Base-by-base conservation (phyloP, 1,140 invertebrate genomes). In the Onthophagus taurus region DNA sequence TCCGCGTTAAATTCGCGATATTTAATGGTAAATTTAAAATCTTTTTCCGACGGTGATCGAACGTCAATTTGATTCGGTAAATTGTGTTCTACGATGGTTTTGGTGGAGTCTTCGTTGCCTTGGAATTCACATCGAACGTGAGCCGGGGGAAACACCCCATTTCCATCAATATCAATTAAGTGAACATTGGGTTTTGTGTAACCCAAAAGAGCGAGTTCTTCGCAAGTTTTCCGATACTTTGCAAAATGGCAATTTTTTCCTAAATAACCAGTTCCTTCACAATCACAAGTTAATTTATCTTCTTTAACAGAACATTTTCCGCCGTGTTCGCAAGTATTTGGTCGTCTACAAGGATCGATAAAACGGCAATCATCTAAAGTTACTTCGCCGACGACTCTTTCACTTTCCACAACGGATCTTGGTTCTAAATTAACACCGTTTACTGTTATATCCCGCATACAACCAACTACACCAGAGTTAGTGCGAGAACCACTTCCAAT, bases 171-270 rank as follows among this genome's bases (percentile, higher is more conserved):
- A 56, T 95, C 91, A 46, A 93, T 88, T 19, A 82, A 71, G 58
- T 92, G 94, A 0, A 92, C 86, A 51, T 91, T 88, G 26, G 88
- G 85, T 55, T 89, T 78, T 0, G 81, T 88, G 54, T 87, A 87
- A 16, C 81, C 81, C 4, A 92, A 63, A 3, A 93, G 69, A 8
- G 88, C 89, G 31, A 95, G 61, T 59, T 94, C 89, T 67, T 95
- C 89, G 62, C 91, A 96, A 0, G 89, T 92, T 60, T 88, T 84
- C 45, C 86, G 77, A 58, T 88, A 90, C 39, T 83, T 76, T 7
- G 91, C 83, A 58, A 95, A 96, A 61, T 95, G 90, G 55, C 91
- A 96, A 57, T 93, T 91, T 59, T 87, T 87, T 21, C 91, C 91
- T 30, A 85, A 87, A 45, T 85, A 85, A 1, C 83, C 88, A 4